Evolutionary conservation across 2,797 vertebrate genomes (phyloP).

Genomic region (Phyllotis vaccarum): DNA sequence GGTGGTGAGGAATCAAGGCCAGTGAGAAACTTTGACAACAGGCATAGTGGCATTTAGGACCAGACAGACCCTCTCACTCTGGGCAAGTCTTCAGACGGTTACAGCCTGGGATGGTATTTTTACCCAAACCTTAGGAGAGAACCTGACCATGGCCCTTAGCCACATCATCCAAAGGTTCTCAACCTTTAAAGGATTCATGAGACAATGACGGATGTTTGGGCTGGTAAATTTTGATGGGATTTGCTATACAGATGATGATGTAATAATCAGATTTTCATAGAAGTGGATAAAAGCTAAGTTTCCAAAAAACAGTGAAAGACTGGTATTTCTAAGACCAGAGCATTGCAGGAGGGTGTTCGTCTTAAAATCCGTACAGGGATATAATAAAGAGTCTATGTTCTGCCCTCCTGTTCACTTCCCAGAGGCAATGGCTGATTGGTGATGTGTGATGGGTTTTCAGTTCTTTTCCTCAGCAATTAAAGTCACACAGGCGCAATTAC

Average conservation of each 20-base stretch:
- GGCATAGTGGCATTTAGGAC: neutral
- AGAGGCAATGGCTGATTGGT: neutral
- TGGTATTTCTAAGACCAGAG: constrained; percentile 15
- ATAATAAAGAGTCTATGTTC: neutral
- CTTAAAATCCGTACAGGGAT: neutral
- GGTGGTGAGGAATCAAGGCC: neutral
- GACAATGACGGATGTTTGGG: neutral
- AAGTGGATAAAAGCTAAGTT: constrained; percentile 22
- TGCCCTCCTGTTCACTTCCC: neutral
- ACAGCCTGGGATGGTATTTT: neutral
- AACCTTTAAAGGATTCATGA: neutral
- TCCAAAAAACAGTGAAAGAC: neutral
- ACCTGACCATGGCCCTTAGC: neutral
- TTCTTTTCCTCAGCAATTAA: constrained; percentile 23
- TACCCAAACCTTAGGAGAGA: neutral
- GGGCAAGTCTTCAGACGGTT: neutral
- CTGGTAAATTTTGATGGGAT: neutral
- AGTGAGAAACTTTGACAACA: neutral
- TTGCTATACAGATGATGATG: neutral
- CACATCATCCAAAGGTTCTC: neutral
- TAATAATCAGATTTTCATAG: neutral
- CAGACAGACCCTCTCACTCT: neutral
- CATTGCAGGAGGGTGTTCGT: neutral
- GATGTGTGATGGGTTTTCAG: neutral
- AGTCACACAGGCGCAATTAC: neutral